phyloP scores from a whole-genome alignment of 2,113 vertebrate genomes.

The Talpa occidentalis region DNA sequence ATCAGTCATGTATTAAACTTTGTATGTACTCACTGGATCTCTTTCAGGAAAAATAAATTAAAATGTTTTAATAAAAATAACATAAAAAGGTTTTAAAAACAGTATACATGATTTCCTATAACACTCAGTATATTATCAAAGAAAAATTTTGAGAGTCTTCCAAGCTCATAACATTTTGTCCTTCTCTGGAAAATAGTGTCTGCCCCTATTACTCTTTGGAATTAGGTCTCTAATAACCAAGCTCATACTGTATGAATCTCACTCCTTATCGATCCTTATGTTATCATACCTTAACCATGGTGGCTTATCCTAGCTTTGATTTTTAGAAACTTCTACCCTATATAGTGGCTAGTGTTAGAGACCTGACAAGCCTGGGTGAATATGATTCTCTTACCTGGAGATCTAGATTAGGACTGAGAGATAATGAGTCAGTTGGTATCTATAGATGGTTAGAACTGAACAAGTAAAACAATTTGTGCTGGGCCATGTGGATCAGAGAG shows the following conservation, averaged over 20 bases:
- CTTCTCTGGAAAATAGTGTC: background rate
- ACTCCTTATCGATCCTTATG: too few species aligned
- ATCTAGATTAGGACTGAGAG: background rate
- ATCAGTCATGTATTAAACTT: background rate
- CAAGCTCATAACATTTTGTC: background rate
- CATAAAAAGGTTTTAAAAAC: background rate
- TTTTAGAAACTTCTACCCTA: background rate
- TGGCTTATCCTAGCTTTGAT: background rate
- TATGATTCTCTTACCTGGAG: background rate
- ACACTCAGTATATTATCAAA: background rate
- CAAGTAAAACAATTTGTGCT: background rate
- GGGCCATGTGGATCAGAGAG: background rate
- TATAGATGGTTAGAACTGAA: background rate
- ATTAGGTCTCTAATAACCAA: background rate
- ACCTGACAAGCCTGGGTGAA: background rate
- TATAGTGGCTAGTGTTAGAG: background rate
- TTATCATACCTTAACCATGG: too few species aligned
- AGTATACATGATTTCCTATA: background rate
- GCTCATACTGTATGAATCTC: background rate
- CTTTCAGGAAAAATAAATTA: background rate
- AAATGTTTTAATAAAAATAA: constrained; percentile 4
- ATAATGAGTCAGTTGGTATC: background rate
- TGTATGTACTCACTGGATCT: background rate
- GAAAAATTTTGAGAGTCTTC: background rate
- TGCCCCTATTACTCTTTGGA: background rate